A percentile compares a stretch with the other conserved stretches of the same genome.
phyloP scores from a whole-genome alignment of 2,888 invertebrate genomes.

The Eristalis intricaria region DNA sequence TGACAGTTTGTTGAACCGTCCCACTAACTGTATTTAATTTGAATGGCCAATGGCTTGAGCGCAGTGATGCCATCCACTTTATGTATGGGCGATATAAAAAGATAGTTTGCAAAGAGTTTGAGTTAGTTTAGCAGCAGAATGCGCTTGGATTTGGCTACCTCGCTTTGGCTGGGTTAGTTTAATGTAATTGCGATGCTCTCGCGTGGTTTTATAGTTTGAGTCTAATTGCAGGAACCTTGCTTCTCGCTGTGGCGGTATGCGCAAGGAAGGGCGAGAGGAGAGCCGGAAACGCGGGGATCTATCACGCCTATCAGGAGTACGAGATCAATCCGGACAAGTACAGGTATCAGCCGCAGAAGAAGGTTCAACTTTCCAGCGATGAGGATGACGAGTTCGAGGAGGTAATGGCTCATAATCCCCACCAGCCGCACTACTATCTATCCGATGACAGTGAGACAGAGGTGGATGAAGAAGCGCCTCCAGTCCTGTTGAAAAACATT shows the following conservation, averaged over 20 bases:
- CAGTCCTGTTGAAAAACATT: neutral
- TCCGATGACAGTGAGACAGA: slow-evolving; percentile 14
- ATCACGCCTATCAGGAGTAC: slow-evolving; percentile 23
- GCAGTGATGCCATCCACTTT: neutral
- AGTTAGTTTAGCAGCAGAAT: slow-evolving; percentile 46
- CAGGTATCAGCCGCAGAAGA: slow-evolving; percentile 12
- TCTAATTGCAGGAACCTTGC: slow-evolving; percentile 11
- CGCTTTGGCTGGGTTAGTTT: slow-evolving; percentile 37
- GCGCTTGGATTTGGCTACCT: slow-evolving; percentile 17
- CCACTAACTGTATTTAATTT: neutral
- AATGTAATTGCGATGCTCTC: neutral
- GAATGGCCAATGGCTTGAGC: neutral
- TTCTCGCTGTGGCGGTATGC: neutral
- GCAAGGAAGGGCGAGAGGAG: neutral
- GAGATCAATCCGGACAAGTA: slow-evolving; percentile 30
- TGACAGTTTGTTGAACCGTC: slow-evolving; percentile 10
- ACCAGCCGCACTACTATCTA: neutral
- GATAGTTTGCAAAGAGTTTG: neutral
- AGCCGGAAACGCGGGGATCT: neutral
- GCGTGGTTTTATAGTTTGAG: neutral
- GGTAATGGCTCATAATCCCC: neutral
- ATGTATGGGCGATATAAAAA: slow-evolving; percentile 23
- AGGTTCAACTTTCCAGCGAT: neutral
- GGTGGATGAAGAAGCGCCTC: neutral
- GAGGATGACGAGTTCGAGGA: neutral